Conservation (phyloP, 2,113 vertebrate species). For the Rhinolophus sinicus region DNA sequence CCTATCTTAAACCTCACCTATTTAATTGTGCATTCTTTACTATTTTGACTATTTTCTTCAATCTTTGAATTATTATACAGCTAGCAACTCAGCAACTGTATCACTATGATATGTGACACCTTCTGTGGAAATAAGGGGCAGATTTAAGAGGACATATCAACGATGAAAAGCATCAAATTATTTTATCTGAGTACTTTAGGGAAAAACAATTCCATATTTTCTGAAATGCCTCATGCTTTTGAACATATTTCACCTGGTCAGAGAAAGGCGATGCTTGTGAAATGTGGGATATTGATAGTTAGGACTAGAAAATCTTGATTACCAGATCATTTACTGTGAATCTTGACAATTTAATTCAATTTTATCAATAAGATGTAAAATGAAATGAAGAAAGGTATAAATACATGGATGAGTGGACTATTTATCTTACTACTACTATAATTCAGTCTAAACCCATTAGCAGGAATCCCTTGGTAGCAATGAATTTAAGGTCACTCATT, state of each 20-base stretch:
- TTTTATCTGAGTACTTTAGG: not conserved
- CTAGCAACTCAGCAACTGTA: not conserved
- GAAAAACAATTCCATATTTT: conserved; percentile 4
- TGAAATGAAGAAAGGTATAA: conserved; percentile 48
- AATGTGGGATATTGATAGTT: not conserved
- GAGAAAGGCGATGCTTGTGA: not conserved
- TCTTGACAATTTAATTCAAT: conserved; percentile 37
- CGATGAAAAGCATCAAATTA: not conserved
- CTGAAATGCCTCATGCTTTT: not conserved
- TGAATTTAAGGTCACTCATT: conserved; percentile 64
- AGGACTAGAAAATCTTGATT: not conserved
- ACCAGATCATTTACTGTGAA: not conserved
- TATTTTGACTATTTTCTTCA: not conserved
- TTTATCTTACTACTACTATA: conserved; percentile 32
- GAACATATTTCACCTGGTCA: not conserved
- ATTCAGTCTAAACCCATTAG: conserved; percentile 50
- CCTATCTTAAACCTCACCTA: not conserved
- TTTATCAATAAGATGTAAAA: conserved; percentile 54
- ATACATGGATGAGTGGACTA: conserved; percentile 3
- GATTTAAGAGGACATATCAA: not conserved
- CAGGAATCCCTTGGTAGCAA: conserved; percentile 1
- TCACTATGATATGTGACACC: not conserved
- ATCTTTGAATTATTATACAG: not conserved
- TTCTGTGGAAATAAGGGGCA: not conserved
- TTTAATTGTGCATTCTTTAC: not conserved